Conservation (phyloP, 2,888 invertebrate species). For the Callinectes sapidus region DNA sequence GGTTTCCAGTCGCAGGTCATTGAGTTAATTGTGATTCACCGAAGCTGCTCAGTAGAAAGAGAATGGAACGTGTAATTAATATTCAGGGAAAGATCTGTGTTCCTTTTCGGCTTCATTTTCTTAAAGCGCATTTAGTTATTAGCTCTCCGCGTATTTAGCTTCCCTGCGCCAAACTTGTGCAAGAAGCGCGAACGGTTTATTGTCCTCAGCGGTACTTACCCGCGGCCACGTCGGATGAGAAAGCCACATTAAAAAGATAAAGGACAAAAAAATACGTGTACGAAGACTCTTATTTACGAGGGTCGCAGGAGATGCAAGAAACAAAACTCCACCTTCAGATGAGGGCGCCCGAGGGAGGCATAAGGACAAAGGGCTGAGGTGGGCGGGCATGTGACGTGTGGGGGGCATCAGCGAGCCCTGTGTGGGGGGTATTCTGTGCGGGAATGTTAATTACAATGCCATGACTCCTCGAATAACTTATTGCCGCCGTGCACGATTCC, state of each 20-base stretch:
- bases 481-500: constrained; percentile 60
- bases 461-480: constrained; percentile 63
- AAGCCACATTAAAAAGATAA: constrained; percentile 8
- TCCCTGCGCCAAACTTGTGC: neutral
- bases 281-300: constrained; percentile 22
- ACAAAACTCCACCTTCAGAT: constrained; percentile 23
- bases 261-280: neutral
- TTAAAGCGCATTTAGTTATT: neutral
- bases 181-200: neutral
- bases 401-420: constrained; percentile 41
- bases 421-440: constrained; percentile 55
- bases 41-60: neutral
- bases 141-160: neutral
- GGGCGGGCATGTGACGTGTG: constrained; percentile 46
- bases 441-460: constrained; percentile 63
- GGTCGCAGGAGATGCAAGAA: constrained; percentile 40
- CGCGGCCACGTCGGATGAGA: constrained; percentile 11
- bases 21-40: constrained; percentile 2
- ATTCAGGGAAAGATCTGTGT: neutral
- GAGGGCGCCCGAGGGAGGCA: constrained; percentile 33
- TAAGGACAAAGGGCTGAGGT: constrained; percentile 42
- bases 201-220: neutral
- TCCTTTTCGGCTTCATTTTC: neutral
- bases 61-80: neutral
- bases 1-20: constrained; percentile 15